Percentiles rank a stretch among this genome's conserved stretches.
Evolutionary conservation across 1,140 invertebrate species (phyloP).

Genomic region (Uloborus diversus): DNA sequence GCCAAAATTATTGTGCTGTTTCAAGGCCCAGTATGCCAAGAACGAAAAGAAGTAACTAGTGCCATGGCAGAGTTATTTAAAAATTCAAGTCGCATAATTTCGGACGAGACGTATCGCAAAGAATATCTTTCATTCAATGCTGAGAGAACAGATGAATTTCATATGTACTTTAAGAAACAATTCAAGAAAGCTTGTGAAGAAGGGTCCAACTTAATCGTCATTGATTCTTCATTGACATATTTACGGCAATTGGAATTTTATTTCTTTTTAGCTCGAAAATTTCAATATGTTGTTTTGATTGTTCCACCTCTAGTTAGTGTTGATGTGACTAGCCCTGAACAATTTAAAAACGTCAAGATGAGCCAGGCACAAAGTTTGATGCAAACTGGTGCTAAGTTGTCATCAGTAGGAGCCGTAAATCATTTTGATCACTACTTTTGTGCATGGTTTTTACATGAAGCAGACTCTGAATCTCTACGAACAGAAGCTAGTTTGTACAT

Average conservation of each 20-base stretch:
- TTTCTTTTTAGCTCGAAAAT: slow-evolving; percentile 7
- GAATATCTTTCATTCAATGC: background rate
- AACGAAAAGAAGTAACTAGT: background rate
- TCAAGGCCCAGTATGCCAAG: background rate
- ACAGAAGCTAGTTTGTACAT: slow-evolving; percentile 1
- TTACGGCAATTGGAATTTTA: background rate
- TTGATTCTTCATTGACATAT: slow-evolving; percentile 11
- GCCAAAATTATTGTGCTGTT: slow-evolving; percentile 31
- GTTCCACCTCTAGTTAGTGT: slow-evolving; percentile 7
- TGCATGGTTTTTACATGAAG: slow-evolving; percentile 37
- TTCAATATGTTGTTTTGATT: slow-evolving; percentile 30
- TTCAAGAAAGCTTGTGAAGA: background rate
- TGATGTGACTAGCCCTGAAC: background rate
- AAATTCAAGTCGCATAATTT: background rate
- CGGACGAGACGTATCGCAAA: slow-evolving; percentile 6
- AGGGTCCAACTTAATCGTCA: slow-evolving; percentile 7
- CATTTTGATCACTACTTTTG: slow-evolving; percentile 33
- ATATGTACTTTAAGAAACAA: background rate
- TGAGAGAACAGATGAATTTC: slow-evolving; percentile 10
- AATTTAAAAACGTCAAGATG: too few relatives aligned
- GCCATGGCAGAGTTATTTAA: background rate
- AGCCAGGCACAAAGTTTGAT: background rate
- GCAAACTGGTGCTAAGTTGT: background rate
- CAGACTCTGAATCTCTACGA: slow-evolving; percentile 12
- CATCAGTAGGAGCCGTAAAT: slow-evolving; percentile 1